Evolutionary conservation across 2,797 vertebrate species (phyloP), one percentile per base, ranked within the genome.

Genomic region (Acipenser transmontanus): DNA sequence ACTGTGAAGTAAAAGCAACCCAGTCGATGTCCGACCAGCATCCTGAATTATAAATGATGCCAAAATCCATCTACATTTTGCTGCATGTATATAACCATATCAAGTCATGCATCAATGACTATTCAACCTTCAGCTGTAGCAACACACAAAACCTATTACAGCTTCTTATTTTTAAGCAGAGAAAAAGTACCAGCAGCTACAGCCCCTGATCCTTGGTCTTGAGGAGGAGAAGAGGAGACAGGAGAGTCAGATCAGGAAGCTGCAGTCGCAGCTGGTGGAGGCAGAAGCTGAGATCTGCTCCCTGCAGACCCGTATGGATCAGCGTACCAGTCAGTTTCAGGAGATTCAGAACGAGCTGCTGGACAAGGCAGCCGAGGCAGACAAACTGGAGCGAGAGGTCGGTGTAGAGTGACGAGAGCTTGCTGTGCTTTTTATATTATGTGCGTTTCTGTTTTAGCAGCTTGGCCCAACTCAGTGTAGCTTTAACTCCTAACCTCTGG

Each of bases 241-340:
- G 71, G 81, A 65, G 71, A 69, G 72, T 66, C 76, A 86, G 67
- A 74, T 84, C 59, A 84, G 92, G 74, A 84, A 86, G 49, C 80
- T 96, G 1, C 85, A 72, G 69, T 66, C 85, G 70, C 91, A 89
- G 67, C 78, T 96, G 74, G 70, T 68, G 52, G 79, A 89, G 79
- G 84, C 85, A 69, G 86, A 94, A 80, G 83, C 89, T 70, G 92
- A 94, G 78, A 88, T 91, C 68, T 87, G 86, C 59, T 81, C 88
- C 66, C 84, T 96, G 80, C 93, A 92, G 79, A 84, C 75, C 81
- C 87, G 85, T 76, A 95, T 97, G 92, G 84, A 83, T 52, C 93
- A 95, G 77, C 89, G 92, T 80, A 85, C 91, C 71, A 90, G 83
- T 61, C 93, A 96, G 69, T 95, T 93, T 82, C 90, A 95, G 75